Evolutionary conservation across 2,113 vertebrate species (phyloP).

Genomic region (Melanostigma gelatinosum): DNA sequence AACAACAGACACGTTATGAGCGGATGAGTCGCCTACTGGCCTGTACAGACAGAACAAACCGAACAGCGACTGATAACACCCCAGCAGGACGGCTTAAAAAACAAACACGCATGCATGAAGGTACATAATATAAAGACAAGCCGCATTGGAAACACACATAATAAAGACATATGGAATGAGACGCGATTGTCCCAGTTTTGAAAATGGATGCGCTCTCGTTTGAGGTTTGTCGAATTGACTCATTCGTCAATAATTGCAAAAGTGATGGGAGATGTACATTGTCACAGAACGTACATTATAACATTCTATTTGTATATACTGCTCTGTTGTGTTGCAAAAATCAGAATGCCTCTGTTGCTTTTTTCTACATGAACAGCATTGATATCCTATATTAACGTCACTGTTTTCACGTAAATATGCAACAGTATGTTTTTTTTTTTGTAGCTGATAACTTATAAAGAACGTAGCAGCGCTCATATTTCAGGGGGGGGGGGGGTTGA

Average conservation of each 20-base stretch:
- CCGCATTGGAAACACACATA: background rate
- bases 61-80: conserved; percentile 26
- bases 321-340: background rate
- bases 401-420: background rate
- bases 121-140: conserved; percentile 19
- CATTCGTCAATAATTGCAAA: background rate
- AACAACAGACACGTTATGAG: conserved; percentile 21
- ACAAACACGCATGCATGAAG: conserved; percentile 43
- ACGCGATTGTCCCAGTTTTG: background rate
- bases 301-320: background rate
- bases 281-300: background rate
- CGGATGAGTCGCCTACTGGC: conserved; percentile 29
- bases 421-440: background rate
- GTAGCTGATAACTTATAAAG: background rate
- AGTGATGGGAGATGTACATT: conserved; percentile 23
- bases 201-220: conserved; percentile 19
- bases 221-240: background rate
- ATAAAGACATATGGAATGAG: conserved; percentile 25
- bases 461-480: background rate
- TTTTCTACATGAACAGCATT: background rate
- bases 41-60: conserved; percentile 32
- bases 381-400: background rate
- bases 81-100: conserved; percentile 32
- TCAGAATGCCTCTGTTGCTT: background rate
- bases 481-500: background rate